Base-by-base conservation (phyloP, 2,113 vertebrate genomes). In the Pteropus alecto region DNA sequence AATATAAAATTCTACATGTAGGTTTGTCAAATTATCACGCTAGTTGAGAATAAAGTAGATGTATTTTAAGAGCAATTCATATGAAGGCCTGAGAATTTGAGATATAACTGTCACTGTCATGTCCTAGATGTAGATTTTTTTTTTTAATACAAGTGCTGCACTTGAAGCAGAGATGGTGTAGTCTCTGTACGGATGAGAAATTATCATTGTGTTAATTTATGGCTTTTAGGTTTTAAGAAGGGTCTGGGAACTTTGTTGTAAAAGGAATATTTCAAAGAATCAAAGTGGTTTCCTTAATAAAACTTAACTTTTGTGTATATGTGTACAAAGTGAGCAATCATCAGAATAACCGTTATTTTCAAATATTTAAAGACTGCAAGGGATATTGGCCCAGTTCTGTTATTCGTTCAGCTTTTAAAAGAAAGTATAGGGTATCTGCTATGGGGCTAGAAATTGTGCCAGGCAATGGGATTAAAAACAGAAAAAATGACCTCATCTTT, bases 261-360 rank as follows among this genome's bases (percentile, higher is more conserved):
- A 86, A 77, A 94, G 24, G 22, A 60, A 3, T 74, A 79, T 83
- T 78, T 79, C 51, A 87, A 87, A 48, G 51, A 89, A 77, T 79
- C 60, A 86, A 56, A 54, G 2, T 63, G n/a, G 7, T 76, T 90
- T 95, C 15, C 58, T 63, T 82, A 90, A 56, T 92, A 82, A 90
- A 87, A n/a, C 5, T 1, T 67, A 74, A 81, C 30, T 63, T 82
- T 30, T 83, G 7, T 86, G 19, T 86, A 16, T 65, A 30, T 94
- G 7, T 73, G 28, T 83, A 3, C 71, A 33, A 35, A 79, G 12
- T 88, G n/a, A 92, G 71, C 10, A 67, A 70, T 91, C 19, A 35
- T 48, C 7, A 89, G 56, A 86, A 73, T 94, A 93, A 68, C 58
- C 56, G 14, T 19, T 87, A 19, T 94, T 95, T 96, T 93, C 58